Evolutionary conservation across 2,113 vertebrate genomes (phyloP), one percentile per base, ranked within the genome.

Genomic region (Xiphophorus maculatus): DNA sequence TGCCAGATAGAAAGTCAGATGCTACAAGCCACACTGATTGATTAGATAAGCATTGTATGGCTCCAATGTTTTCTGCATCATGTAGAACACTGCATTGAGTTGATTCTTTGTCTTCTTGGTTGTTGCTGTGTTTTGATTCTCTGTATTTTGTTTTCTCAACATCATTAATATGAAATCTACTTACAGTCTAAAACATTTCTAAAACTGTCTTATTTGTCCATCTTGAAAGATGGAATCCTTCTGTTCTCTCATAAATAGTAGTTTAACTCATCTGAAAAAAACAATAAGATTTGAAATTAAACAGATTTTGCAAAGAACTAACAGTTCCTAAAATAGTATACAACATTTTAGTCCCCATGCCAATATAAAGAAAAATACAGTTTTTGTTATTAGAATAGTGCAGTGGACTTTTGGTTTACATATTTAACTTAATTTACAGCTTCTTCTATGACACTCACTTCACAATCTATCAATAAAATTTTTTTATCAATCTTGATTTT

Each of bases 401-500:
- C 33, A 1, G 33, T 33, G 33, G 33, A 33, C 33, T 33, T 48
- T 15, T 48, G 4, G 5, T 48, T 12, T 48, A 15, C 42, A 44
- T 17, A 5, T 48, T 15, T 5, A 6, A 48, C 17, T 48, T 19
- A n/a, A 37, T 64, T 73, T 64, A 22, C 11, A 25, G 22, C 19
- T 27, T 37, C 13, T 74, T 60, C 35, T 44, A 48, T 30, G 10
- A 29, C 19, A 32, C 27, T 37, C 35, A 27, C 33, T 40, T 2
- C 8, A 63, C 29, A 1, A 51, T 8, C 32, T 29, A 27, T 25
- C 4, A 72, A 14, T 71, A 35, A 76, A 35, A 66, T 5, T 33
- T 9, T 12, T 28, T 72, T 30, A 67, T 66, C 66, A 17, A 71
- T 71, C 40, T 40, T 61, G 14, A 81, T 75, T 54, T 67, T 54